Evolutionary conservation across 1,140 invertebrate genomes (phyloP).

Genomic region (Proales similis): DNA sequence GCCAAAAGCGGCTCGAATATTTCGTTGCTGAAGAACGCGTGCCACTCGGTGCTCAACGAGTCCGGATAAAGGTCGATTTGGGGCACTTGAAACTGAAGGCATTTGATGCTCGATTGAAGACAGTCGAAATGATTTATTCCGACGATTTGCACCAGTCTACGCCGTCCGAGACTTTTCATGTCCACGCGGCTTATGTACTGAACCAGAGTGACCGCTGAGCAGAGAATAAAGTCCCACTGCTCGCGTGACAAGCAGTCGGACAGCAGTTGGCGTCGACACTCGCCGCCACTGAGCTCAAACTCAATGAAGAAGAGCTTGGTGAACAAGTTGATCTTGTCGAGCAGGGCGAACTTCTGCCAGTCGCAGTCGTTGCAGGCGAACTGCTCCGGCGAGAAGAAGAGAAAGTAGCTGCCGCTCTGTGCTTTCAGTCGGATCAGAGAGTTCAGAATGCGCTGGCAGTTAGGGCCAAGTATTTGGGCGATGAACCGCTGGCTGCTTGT

Average conservation of each 20-base stretch:
- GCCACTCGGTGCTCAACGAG: not conserved
- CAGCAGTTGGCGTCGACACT: not conserved
- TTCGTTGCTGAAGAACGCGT: constrained; percentile 26
- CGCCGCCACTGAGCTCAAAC: not conserved
- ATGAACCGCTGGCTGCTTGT: too few relatives aligned
- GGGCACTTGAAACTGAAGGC: not conserved
- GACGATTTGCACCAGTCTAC: not conserved
- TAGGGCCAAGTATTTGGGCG: too few relatives aligned
- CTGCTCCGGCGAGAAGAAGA: too few relatives aligned
- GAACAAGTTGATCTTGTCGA: not conserved
- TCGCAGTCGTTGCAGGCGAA: too few relatives aligned
- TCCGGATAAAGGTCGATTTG: not conserved
- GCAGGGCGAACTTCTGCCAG: constrained; percentile 11
- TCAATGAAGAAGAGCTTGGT: not conserved
- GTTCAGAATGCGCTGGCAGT: too few relatives aligned
- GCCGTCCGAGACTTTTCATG: not conserved
- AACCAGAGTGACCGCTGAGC: constrained; percentile 20
- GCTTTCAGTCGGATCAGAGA: too few relatives aligned
- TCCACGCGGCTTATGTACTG: not conserved
- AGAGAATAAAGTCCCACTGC: constrained; percentile 34
- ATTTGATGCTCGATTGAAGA: not conserved
- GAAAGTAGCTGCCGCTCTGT: too few relatives aligned
- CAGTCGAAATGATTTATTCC: constrained; percentile 10
- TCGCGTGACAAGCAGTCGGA: not conserved
- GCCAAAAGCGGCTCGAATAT: constrained; percentile 1